A percentile compares a stretch with the other conserved stretches of the same genome.
Evolutionary conservation across 2,113 vertebrate genomes (phyloP).

Genomic region (Zosterops hypoxanthus): DNA sequence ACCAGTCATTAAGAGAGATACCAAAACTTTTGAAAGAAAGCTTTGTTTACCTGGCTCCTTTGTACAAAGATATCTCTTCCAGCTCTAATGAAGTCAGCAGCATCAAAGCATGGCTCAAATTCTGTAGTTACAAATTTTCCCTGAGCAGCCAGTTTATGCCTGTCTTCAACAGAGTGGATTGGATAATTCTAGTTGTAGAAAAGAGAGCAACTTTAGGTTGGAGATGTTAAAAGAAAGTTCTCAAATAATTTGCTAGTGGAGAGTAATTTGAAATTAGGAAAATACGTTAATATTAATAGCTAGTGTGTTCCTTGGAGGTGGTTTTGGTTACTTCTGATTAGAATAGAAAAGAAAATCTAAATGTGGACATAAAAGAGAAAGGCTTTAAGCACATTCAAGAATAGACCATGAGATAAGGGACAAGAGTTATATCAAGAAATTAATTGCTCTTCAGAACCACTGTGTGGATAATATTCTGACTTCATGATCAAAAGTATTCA

Average conservation of each 20-base stretch:
- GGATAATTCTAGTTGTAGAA: constrained; percentile 85
- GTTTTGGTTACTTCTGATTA: neutral
- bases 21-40: neutral
- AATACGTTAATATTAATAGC: neutral
- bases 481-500: neutral
- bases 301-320: neutral
- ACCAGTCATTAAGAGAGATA: neutral
- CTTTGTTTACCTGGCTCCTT: constrained; percentile 90
- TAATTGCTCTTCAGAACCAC: neutral
- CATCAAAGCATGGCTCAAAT: constrained; percentile 96
- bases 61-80: constrained; percentile 96
- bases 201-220: neutral
- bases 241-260: neutral
- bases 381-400: neutral
- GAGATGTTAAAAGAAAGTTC: neutral
- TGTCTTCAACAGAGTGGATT: constrained; percentile 91
- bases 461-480: neutral
- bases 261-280: neutral
- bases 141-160: constrained; percentile 91
- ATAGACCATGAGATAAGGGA: neutral
- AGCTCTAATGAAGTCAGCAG: constrained; percentile 97
- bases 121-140: constrained; percentile 99
- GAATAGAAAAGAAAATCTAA: neutral
- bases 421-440: neutral
- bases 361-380: neutral